Evolutionary conservation across 2,888 invertebrate genomes (phyloP), one percentile per base, ranked within the genome.

Genomic region (Phortica okadai): DNA sequence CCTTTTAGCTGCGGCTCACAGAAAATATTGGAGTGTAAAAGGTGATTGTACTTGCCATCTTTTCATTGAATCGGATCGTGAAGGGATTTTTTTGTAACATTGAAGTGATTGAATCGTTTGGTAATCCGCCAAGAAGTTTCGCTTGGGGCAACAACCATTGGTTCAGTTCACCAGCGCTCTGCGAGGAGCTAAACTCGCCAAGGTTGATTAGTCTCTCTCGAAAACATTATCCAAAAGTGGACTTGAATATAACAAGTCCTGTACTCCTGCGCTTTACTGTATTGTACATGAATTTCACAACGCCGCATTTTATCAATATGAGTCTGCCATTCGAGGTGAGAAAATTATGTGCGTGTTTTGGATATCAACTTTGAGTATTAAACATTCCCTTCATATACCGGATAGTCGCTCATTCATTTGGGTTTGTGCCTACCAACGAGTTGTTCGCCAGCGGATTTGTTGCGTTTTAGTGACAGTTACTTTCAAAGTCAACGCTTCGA

Each of bases 401-500:
- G 1, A 59, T 76, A 89, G 88, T 79, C 83, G 70, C 82, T 84
- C 58, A 87, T 93, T n/a, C 90, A 91, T 14, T 83, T 92, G 16
- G 93, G 93, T 8, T 83, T 93, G 2, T 93, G 92, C 81, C 81
- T 92, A 25, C 93, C 93, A 0, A 83, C 89, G 3, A 90, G 91
- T 0, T 92, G 92, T 74, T 80, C 88, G 0, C 80, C 83, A n/a
- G 79, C 83, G 25, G 90, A 92, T 66, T 82, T 90, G 62, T 75
- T 79, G 4, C 78, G 79, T 1, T 86, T 85, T 62, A 82, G 89
- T 7, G 83, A 89, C 64, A 76, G 79, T 33, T 90, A 89, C 83
- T 91, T 92, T 80, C 79, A 85, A 74, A 81, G 82, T 70, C 84
- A 84, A 73, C 73, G 74, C 16, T 84, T 89, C 79, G 82, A 89